Conservation (phyloP, 2,797 vertebrate genomes). For the Paratrypauchen microcephalus region DNA sequence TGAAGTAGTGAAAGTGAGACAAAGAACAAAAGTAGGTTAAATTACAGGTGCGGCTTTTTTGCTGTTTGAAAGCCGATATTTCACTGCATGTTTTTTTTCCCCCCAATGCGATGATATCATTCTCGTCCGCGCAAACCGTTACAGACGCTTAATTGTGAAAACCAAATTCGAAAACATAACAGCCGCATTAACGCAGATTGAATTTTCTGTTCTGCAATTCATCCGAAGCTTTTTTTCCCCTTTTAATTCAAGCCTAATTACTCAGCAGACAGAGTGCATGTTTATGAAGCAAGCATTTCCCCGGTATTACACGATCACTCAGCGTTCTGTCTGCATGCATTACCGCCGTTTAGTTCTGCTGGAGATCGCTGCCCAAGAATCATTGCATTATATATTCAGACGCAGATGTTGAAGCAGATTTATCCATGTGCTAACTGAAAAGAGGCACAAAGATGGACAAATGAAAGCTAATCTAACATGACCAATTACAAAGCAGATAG, state of each 20-base stretch:
- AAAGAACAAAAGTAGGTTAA: constrained; percentile 10
- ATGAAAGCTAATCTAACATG: background rate
- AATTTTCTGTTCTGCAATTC: background rate
- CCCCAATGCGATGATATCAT: background rate
- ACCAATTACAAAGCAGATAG: background rate
- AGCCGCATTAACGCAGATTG: background rate
- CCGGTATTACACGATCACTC: constrained; percentile 21
- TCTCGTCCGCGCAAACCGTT: background rate
- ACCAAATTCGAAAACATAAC: background rate
- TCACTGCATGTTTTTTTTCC: background rate
- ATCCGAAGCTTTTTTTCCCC: constrained; percentile 2
- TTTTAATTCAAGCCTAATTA: constrained; percentile 22
- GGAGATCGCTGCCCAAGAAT: background rate
- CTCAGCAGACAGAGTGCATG: constrained; percentile 8
- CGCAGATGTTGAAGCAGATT: background rate
- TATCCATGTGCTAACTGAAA: background rate
- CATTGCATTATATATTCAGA: background rate
- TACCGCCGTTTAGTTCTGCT: constrained; percentile 1
- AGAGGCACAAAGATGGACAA: background rate
- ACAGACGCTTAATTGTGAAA: background rate
- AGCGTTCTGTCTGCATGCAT: constrained; percentile 6
- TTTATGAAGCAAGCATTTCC: constrained; percentile 11
- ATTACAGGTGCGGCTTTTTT: constrained; percentile 14
- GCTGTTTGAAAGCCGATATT: constrained; percentile 2
- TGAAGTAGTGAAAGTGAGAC: constrained; percentile 2